Percentiles rank a stretch among this genome's conserved stretches.
Conservation (phyloP, 2,888 invertebrate genomes). For the Rhogogaster chlorosoma region DNA sequence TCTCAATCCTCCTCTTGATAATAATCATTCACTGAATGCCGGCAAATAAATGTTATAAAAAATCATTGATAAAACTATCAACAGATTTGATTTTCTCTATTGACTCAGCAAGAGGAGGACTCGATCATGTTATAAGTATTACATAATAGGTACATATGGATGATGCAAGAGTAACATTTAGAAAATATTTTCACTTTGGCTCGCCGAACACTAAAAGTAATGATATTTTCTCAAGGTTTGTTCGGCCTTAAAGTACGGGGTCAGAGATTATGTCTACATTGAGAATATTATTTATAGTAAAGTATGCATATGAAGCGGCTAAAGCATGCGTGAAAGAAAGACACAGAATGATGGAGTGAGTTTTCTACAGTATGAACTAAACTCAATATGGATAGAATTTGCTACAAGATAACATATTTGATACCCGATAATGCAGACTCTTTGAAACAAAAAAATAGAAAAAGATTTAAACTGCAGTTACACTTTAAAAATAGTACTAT, state of each 20-base stretch:
- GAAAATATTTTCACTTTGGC: slow-evolving; percentile 4
- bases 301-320: slow-evolving; percentile 55
- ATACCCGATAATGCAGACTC: background rate
- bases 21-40: background rate
- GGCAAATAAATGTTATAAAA: background rate
- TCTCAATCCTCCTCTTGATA: background rate
- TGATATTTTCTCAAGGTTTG: background rate
- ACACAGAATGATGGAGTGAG: slow-evolving; percentile 67
- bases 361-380: slow-evolving; percentile 66
- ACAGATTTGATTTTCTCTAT: background rate
- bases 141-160: slow-evolving; percentile 9
- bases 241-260: slow-evolving; percentile 8
- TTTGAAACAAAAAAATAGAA: background rate
- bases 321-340: slow-evolving; percentile 71
- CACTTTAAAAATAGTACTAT: background rate
- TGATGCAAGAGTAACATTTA: slow-evolving; percentile 27
- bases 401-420: slow-evolving; percentile 17
- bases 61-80: background rate
- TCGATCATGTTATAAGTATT: slow-evolving; percentile 19
- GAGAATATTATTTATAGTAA: slow-evolving; percentile 10
- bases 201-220: background rate
- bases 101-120: background rate
- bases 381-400: slow-evolving; percentile 45
- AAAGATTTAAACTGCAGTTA: background rate
- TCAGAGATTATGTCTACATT: slow-evolving; percentile 34